phyloP scores from a whole-genome alignment of 2,888 invertebrate genomes.

The Ecliptopera silaceata region DNA sequence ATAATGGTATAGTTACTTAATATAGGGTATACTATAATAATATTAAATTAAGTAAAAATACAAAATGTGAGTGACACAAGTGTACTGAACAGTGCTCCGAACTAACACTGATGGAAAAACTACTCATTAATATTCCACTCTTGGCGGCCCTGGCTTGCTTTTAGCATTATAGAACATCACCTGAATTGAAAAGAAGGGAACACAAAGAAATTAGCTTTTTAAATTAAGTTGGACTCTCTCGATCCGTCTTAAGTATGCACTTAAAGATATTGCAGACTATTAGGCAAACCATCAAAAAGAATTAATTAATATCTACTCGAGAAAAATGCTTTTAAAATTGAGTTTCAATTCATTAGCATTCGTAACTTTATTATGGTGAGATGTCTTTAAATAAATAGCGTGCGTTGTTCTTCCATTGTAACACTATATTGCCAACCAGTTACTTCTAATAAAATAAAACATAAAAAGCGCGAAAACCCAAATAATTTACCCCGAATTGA shows the following conservation, averaged over 20 bases:
- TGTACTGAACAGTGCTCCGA: slow-evolving; percentile 31
- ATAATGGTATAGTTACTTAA: too few relatives aligned
- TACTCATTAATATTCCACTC: slow-evolving; percentile 66
- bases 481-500: slow-evolving; percentile 70
- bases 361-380: too few relatives aligned
- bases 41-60: too few relatives aligned
- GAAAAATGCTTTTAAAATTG: background rate
- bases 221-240: slow-evolving; percentile 44
- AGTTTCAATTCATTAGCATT: background rate
- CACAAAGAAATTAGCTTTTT: slow-evolving; percentile 56
- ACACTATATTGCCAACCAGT: slow-evolving; percentile 45
- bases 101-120: slow-evolving; percentile 56
- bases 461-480: slow-evolving; percentile 62
- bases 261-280: slow-evolving; percentile 24
- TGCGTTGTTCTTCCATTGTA: slow-evolving; percentile 32
- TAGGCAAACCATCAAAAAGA: slow-evolving; percentile 3
- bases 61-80: slow-evolving; percentile 11
- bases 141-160: slow-evolving; percentile 48
- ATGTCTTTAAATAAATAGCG: too few relatives aligned
- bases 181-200: slow-evolving; percentile 50
- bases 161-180: slow-evolving; percentile 60
- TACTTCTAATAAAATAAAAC: slow-evolving; percentile 60
- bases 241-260: slow-evolving; percentile 24
- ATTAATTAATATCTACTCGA: background rate
- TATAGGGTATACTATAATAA: too few relatives aligned